A percentile compares a stretch with the other conserved stretches of the same genome.
These are phyloP conservation scores for Allacma fusca DNA, from an alignment of 2,888 invertebrate species.

Conservation along the genomic window DNA sequence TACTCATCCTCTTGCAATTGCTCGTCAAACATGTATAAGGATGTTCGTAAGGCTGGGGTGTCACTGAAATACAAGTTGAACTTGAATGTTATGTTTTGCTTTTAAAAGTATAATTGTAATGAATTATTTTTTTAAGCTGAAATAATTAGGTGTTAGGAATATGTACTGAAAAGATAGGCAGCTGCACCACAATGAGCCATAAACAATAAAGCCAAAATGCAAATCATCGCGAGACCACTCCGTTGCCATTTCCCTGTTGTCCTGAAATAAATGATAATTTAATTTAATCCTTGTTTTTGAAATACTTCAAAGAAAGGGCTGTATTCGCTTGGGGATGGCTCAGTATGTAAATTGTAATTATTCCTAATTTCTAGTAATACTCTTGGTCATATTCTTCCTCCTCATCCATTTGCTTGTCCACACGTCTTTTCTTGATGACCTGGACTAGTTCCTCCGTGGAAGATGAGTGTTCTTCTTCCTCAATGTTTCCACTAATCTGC, in stretches of 20 bases:
- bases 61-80: slow-evolving; percentile 36
- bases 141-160: too few species aligned
- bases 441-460: background rate
- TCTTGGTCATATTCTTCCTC: background rate
- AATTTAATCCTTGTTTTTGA: background rate
- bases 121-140: background rate
- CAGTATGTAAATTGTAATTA: background rate
- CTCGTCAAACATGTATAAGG: slow-evolving; percentile 46
- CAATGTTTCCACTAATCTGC: background rate
- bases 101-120: background rate
- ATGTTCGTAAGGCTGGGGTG: slow-evolving; percentile 38
- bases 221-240: background rate
- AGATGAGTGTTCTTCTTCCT: background rate
- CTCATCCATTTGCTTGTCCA: background rate
- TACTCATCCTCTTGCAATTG: slow-evolving; percentile 49
- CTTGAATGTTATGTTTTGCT: too few species aligned
- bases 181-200: slow-evolving; percentile 12
- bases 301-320: background rate
- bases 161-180: slow-evolving; percentile 17
- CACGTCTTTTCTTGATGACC: background rate
- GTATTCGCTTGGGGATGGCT: too few species aligned
- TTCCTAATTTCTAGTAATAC: background rate
- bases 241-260: background rate
- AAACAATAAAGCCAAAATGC: slow-evolving; percentile 7
- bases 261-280: background rate